Conservation (phyloP, 1,140 invertebrate species). For the Stegodyphus mimosarum region DNA sequence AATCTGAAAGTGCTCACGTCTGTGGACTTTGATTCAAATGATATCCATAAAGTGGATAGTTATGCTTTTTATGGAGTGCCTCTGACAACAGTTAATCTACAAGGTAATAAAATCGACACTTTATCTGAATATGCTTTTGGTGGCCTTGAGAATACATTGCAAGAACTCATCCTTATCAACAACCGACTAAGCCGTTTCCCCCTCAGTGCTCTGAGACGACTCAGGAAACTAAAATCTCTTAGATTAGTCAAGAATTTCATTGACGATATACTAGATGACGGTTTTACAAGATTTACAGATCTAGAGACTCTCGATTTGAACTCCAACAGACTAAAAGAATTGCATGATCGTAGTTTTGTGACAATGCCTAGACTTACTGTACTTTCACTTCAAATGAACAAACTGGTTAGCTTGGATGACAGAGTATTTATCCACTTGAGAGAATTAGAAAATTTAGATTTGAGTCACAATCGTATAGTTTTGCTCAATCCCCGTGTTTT, state of each 20-base stretch:
- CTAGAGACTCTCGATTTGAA: conserved; percentile 84
- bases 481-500: conserved; percentile 73
- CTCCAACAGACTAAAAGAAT: conserved; percentile 83
- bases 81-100: conserved; percentile 83
- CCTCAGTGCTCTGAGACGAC: conserved; percentile 78
- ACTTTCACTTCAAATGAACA: conserved; percentile 85
- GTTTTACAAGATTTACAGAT: conserved; percentile 77
- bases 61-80: conserved; percentile 88
- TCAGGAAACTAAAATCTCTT: conserved; percentile 80
- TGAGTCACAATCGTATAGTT: conserved; percentile 85
- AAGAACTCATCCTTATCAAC: conserved; percentile 85
- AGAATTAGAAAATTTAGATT: conserved; percentile 83
- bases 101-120: conserved; percentile 81
- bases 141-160: conserved; percentile 81
- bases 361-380: conserved; percentile 82
- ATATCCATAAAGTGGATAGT: conserved; percentile 83
- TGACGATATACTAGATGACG: conserved; percentile 75
- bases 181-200: conserved; percentile 86
- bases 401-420: conserved; percentile 78
- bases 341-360: conserved; percentile 80
- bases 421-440: conserved; percentile 79
- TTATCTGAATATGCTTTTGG: conserved; percentile 81
- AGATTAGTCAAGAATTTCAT: conserved; percentile 87
- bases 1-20: conserved; percentile 78
- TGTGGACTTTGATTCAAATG: conserved; percentile 85